These are phyloP conservation scores for Kryptolebias ocellatus DNA, from an alignment of 2,797 vertebrate genomes.

Conservation along the genomic window DNA sequence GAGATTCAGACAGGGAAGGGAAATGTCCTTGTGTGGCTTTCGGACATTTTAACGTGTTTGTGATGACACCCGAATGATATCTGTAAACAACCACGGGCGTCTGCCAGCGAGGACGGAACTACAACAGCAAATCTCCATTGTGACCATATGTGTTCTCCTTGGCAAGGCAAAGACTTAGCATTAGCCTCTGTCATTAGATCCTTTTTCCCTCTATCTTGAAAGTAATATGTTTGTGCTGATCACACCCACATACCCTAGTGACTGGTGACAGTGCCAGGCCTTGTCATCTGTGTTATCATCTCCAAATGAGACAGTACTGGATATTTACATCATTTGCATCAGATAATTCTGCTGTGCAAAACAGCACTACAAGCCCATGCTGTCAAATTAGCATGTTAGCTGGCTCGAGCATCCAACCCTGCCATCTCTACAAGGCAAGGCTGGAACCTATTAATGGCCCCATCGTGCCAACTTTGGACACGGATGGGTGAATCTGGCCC, in stretches of 20 bases:
- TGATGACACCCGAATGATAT: conserved; percentile 27
- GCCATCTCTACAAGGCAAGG: conserved; percentile 65
- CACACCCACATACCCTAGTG: conserved; percentile 79
- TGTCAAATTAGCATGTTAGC: conserved; percentile 79
- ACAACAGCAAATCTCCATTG: conserved; percentile 59
- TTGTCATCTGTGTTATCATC: conserved; percentile 79
- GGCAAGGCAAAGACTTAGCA: conserved; percentile 65
- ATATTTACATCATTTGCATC: conserved; percentile 79
- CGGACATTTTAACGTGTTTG: conserved; percentile 17
- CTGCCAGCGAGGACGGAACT: conserved; percentile 42
- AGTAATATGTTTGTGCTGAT: conserved; percentile 82
- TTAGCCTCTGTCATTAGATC: conserved; percentile 73
- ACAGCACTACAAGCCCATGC: conserved; percentile 65
- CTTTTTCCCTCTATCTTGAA: conserved; percentile 67
- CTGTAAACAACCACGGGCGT: conserved; percentile 43
- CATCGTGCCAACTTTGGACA: conserved; percentile 72
- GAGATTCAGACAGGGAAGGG: conserved; percentile 25
- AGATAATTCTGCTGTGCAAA: conserved; percentile 70
- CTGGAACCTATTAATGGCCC: conserved; percentile 72
- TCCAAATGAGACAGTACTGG: conserved; percentile 78
- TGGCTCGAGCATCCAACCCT: conserved; percentile 59
- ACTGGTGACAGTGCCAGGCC: conserved; percentile 81
- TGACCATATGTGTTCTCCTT: conserved; percentile 70
- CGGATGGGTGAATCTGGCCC: conserved; percentile 70
- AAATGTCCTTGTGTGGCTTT: conserved; percentile 21